phyloP scores from a whole-genome alignment of 2,113 vertebrate genomes.

The Bambusicola thoracicus region DNA sequence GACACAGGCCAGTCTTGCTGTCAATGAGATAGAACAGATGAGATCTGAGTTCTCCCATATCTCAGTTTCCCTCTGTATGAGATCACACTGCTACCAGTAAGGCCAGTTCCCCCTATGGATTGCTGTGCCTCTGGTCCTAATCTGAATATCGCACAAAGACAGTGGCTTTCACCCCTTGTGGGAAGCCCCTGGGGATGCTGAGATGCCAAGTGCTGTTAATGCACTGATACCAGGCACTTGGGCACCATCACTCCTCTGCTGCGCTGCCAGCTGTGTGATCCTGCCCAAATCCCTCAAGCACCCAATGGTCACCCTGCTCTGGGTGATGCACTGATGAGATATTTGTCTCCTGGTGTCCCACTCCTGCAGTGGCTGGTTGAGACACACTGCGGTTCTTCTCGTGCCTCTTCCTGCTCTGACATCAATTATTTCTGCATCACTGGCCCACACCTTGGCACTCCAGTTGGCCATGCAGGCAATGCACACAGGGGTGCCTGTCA shows the following conservation, averaged over 20 bases:
- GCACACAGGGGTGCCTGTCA: slow-evolving; percentile 30
- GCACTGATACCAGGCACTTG: neutral
- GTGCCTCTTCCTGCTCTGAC: neutral
- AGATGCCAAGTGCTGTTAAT: neutral
- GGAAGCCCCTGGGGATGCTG: neutral
- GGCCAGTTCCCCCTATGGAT: neutral
- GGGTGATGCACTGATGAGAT: neutral
- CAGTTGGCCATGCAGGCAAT: neutral
- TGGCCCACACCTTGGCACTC: slow-evolving; percentile 23
- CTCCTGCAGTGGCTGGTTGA: neutral
- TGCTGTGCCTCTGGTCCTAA: neutral
- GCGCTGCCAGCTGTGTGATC: neutral
- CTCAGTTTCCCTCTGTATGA: neutral
- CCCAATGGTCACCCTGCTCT: neutral
- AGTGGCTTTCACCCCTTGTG: neutral
- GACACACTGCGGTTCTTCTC: neutral
- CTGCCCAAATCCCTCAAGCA: neutral
- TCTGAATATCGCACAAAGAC: too few species aligned
- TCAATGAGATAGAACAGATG: neutral
- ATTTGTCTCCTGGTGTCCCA: neutral
- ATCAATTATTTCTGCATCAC: slow-evolving; percentile 27
- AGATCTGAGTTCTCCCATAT: neutral
- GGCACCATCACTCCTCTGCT: neutral
- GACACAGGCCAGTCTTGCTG: neutral
- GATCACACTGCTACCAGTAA: neutral